A percentile compares a stretch with the other conserved stretches of the same genome.
These are phyloP conservation scores for Amiota mariae DNA, from an alignment of 2,888 invertebrate genomes.

Conservation along the genomic window DNA sequence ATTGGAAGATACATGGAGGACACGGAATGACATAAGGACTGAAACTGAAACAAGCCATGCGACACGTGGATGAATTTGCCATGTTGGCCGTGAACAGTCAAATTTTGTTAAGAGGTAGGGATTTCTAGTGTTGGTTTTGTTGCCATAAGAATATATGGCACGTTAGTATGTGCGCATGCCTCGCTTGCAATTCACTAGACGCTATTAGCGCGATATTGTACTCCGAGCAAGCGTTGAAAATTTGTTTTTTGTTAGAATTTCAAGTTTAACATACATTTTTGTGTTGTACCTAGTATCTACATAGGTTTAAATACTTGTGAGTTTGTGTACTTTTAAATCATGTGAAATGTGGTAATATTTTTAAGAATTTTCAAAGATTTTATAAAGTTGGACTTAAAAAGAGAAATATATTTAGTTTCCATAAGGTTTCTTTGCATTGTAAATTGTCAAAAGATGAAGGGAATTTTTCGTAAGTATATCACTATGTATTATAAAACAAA, in stretches of 20 bases:
- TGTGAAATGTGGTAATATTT: no score
- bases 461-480: no score
- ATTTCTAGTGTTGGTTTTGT: slow-evolving; percentile 17
- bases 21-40: background rate
- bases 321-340: no score
- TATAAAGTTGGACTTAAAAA: no score
- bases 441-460: no score
- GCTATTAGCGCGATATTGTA: background rate
- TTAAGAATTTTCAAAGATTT: no score
- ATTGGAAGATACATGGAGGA: background rate
- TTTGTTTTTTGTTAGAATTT: no score
- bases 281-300: no score
- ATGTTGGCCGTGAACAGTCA: background rate
- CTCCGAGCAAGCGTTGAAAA: background rate
- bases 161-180: slow-evolving; percentile 23
- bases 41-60: background rate
- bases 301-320: no score
- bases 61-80: slow-evolving; percentile 8
- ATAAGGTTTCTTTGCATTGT: background rate
- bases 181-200: background rate
- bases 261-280: no score
- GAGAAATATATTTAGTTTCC: background rate
- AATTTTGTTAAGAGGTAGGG: slow-evolving; percentile 13
- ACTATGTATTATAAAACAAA: no score
- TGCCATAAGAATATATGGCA: slow-evolving; percentile 28